Base-by-base conservation (phyloP, 30 jellyfish, hydroid and myxozoan species). In the Aurelia aurita region DNA sequence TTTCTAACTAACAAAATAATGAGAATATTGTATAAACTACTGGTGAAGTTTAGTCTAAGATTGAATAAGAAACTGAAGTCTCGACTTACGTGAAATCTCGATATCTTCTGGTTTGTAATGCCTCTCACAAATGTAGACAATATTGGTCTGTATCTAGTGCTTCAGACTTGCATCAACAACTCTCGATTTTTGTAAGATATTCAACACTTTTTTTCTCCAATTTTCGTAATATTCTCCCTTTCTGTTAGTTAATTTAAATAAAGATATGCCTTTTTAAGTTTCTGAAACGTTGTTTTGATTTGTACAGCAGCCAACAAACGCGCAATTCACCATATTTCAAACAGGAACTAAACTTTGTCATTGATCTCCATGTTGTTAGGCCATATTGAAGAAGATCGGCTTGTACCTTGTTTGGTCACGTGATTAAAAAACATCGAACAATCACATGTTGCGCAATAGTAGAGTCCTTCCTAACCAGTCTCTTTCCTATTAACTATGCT, bases 61-160 rank as follows among this genome's bases (percentile, higher is more conserved):
- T 69, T 34, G 26, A 69, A 69, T 69, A 12, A 27, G 25, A 35
- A 69, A 69, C 25, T 69, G 5, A 27, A 26, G 81, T 6, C 81
- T 69, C 62, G 25, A 35, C 81, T 69, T 59, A 77, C 83, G 58
- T 77, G 82, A 22, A 39, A 77, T 28, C 62, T 77, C 88, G 82
- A 77, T 55, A 58, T 75, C 58, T 49, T 75, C 84, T 53, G 51
- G n/a, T n/a, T n/a, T n/a, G n/a, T n/a, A n/a, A n/a, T n/a, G n/a
- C n/a, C n/a, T n/a, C n/a, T n/a, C n/a, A 58, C 83, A 75, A 14
- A 31, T 75, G 25, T 34, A 49, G 9, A 75, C 83, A 58, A 14
- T 75, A 47, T 57, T 57, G 29, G 82, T 57, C 83, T 75, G 83
- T 57, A 75, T n/a, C 83, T 75, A 86, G 83, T 53, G 51, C 83